Percentiles rank a stretch among this genome's conserved stretches.
phyloP scores from a whole-genome alignment of 2,888 invertebrate species.

The Cerceris ruficornis region DNA sequence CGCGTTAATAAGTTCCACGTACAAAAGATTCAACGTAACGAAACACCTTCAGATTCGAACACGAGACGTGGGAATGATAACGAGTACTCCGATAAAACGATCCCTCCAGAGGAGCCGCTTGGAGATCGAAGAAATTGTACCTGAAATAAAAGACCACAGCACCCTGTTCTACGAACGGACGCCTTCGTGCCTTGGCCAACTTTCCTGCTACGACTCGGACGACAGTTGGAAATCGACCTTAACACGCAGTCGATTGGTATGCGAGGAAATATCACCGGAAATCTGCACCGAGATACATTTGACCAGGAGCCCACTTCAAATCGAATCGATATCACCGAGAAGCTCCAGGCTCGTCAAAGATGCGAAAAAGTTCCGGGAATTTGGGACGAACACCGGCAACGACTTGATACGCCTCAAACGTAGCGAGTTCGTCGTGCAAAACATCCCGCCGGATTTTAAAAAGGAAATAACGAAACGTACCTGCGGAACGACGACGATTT shows the following conservation, averaged over 20 bases:
- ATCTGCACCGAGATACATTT: slow-evolving; percentile 48
- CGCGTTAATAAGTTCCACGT: too few species aligned
- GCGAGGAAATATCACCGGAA: slow-evolving; percentile 56
- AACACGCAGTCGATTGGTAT: slow-evolving; percentile 41
- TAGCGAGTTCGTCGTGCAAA: slow-evolving; percentile 65
- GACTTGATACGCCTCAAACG: slow-evolving; percentile 31
- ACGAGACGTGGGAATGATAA: slow-evolving; percentile 75
- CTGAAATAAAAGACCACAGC: slow-evolving; percentile 51
- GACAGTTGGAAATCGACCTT: slow-evolving; percentile 55
- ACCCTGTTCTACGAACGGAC: slow-evolving; percentile 16
- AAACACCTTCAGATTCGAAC: slow-evolving; percentile 70
- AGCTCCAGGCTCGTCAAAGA: slow-evolving; percentile 21
- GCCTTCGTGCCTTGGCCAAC: slow-evolving; percentile 23
- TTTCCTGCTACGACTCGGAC: slow-evolving; percentile 33
- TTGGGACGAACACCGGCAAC: slow-evolving; percentile 65
- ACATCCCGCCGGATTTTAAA: slow-evolving; percentile 61
- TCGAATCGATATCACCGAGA: slow-evolving; percentile 61
- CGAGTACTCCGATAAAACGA: slow-evolving; percentile 72
- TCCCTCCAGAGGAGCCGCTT: slow-evolving; percentile 54
- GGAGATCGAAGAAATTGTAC: slow-evolving; percentile 62
- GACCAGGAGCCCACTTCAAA: slow-evolving; percentile 57
- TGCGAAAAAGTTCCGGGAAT: slow-evolving; percentile 58
- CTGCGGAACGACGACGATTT: slow-evolving; percentile 69
- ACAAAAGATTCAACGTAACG: slow-evolving; percentile 6
- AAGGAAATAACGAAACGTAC: slow-evolving; percentile 54